phyloP scores from a whole-genome alignment of 1,140 invertebrate genomes.

The Drosophila pachea region DNA sequence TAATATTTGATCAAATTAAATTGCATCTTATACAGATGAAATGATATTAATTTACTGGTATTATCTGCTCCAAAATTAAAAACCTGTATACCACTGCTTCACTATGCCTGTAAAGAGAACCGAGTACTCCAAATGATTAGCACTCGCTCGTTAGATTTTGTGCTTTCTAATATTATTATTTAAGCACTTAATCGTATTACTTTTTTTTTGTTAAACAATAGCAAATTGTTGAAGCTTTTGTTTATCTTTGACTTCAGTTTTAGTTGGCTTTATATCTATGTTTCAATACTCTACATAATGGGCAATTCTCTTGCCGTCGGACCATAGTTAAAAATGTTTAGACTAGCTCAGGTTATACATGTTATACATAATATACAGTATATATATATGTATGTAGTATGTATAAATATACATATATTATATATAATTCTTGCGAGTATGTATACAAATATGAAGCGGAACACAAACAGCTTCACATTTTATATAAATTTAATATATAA shows the following conservation, averaged over 20 bases:
- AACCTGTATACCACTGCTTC: constrained; percentile 7
- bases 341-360: constrained; percentile 73
- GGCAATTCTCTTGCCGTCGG: constrained; percentile 50
- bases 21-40: too few relatives aligned
- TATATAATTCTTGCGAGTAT: constrained; percentile 12
- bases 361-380: constrained; percentile 31
- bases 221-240: constrained; percentile 22
- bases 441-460: constrained; percentile 27
- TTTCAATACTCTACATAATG: constrained; percentile 27
- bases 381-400: constrained; percentile 23
- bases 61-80: not conserved
- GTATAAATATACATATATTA: constrained; percentile 25
- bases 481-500: constrained; percentile 16
- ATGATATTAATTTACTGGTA: too few relatives aligned
- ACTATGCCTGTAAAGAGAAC: constrained; percentile 17
- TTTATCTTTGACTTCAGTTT: constrained; percentile 23
- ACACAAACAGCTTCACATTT: constrained; percentile 23
- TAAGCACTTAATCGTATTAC: constrained; percentile 18
- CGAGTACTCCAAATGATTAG: constrained; percentile 4
- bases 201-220: constrained; percentile 36
- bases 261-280: constrained; percentile 11
- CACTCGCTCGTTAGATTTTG: constrained; percentile 8
- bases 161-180: constrained; percentile 12
- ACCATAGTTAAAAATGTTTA: constrained; percentile 76
- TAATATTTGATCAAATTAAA: too few relatives aligned